phyloP scores from a whole-genome alignment of 2,797 vertebrate genomes.

The Toxotes lorentzi region DNA sequence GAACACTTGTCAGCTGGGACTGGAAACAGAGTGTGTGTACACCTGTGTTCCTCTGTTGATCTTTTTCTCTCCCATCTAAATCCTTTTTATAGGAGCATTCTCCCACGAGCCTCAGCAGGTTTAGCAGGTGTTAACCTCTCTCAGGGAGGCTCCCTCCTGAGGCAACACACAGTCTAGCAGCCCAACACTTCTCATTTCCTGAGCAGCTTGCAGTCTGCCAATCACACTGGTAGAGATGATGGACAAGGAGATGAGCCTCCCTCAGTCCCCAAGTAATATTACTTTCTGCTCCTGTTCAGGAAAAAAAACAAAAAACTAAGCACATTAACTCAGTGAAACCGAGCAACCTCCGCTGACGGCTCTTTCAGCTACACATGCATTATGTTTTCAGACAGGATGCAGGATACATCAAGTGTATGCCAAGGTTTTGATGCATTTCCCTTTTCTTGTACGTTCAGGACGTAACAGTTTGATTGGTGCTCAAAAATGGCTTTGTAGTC shows the following conservation, averaged over 20 bases:
- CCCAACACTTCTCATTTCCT: constrained; percentile 68
- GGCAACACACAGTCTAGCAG: constrained; percentile 63
- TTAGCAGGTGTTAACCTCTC: constrained; percentile 76
- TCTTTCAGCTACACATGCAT: background rate
- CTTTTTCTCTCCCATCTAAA: constrained; percentile 32
- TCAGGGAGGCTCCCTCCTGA: constrained; percentile 59
- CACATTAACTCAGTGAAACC: background rate
- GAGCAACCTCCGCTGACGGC: background rate
- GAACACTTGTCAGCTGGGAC: background rate
- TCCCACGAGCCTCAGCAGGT: constrained; percentile 68
- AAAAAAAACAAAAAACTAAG: background rate
- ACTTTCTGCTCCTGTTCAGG: constrained; percentile 22
- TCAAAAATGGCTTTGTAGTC: background rate
- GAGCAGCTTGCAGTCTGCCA: constrained; percentile 67
- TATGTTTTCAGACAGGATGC: background rate
- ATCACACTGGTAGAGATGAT: constrained; percentile 63
- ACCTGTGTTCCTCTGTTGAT: constrained; percentile 32
- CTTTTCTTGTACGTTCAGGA: background rate
- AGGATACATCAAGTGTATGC: background rate
- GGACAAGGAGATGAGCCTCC: constrained; percentile 45
- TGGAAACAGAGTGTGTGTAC: constrained; percentile 2
- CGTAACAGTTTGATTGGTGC: background rate
- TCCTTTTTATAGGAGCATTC: constrained; percentile 54
- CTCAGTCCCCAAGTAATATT: constrained; percentile 47
- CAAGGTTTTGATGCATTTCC: background rate